These are phyloP conservation scores for Petrocephalus schoutedeni DNA, from an alignment of 2,797 vertebrate species.

Conservation along the genomic window DNA sequence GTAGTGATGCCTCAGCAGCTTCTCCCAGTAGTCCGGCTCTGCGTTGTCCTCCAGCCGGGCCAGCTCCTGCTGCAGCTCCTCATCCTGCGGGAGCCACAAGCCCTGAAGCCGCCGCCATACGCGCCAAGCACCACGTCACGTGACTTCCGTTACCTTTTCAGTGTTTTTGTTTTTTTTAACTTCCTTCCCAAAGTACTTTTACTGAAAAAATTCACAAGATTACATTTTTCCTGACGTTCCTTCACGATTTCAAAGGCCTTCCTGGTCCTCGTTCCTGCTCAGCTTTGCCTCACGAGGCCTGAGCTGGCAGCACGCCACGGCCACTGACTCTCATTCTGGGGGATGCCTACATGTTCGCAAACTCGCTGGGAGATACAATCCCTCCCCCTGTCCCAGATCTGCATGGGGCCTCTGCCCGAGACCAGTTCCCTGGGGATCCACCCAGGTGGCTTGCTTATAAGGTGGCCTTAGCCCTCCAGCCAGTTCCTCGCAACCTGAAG, in stretches of 20 bases:
- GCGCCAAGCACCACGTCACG: background rate
- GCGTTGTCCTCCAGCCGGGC: conserved; percentile 92
- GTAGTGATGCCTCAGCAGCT: conserved; percentile 90
- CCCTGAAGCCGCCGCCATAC: background rate
- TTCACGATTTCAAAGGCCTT: background rate
- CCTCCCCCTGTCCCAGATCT: background rate
- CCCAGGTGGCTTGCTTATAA: background rate
- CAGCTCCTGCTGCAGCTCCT: conserved; percentile 94
- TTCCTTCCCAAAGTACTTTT: background rate
- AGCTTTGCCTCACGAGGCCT: background rate
- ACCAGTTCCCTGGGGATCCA: background rate
- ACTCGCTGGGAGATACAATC: background rate
- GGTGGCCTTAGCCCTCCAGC: background rate
- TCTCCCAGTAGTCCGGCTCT: conserved; percentile 98
- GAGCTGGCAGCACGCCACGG: background rate
- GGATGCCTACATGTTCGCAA: background rate
- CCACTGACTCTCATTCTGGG: background rate
- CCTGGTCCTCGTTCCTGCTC: background rate
- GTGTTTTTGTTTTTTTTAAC: background rate
- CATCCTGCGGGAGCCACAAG: conserved; percentile 67
- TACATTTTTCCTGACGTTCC: background rate
- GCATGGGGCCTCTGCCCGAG: background rate
- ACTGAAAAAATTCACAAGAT: background rate
- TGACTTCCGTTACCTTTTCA: background rate
- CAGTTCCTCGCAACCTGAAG: background rate